Evolutionary conservation across 64 coral and sea anemone species (phyloP).

Genomic region (Astreopora myriophthalma): DNA sequence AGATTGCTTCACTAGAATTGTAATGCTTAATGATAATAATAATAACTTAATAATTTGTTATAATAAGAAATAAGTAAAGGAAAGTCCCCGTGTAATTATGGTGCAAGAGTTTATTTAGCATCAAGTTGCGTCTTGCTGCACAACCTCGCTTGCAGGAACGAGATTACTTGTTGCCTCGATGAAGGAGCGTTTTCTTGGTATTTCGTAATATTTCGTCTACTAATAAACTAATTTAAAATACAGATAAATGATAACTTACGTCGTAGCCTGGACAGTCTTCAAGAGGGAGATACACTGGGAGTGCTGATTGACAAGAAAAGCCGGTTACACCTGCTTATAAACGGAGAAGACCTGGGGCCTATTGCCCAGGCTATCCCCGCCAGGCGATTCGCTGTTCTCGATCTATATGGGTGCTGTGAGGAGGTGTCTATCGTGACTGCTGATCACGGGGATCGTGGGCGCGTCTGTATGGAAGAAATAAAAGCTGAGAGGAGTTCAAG

Average conservation of each 20-base stretch:
- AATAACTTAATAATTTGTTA: no score
- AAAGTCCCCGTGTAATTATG: no score
- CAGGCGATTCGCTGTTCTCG: constrained; percentile 81
- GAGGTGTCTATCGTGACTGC: constrained; percentile 89
- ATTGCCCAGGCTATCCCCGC: constrained; percentile 81
- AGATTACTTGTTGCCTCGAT: no score
- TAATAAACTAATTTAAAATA: neutral
- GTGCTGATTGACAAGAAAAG: constrained; percentile 78
- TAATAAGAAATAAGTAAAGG: no score
- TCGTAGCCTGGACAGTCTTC: constrained; percentile 79
- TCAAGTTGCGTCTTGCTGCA: no score
- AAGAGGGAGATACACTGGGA: constrained; percentile 76
- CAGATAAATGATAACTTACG: constrained; percentile 80
- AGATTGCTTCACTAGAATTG: neutral
- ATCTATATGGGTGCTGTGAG: constrained; percentile 89
- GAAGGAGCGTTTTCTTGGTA: no score
- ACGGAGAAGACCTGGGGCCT: constrained; percentile 84
- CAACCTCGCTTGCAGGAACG: no score
- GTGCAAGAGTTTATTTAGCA: no score
- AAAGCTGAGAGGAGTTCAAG: constrained; percentile 66
- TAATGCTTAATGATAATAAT: no score
- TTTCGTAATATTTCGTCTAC: no score
- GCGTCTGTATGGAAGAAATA: constrained; percentile 64
- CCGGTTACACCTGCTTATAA: constrained; percentile 84
- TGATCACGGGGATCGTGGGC: constrained; percentile 34